phyloP scores from a whole-genome alignment of 2,797 vertebrate genomes.

The Rhadinocentrus ornatus region DNA sequence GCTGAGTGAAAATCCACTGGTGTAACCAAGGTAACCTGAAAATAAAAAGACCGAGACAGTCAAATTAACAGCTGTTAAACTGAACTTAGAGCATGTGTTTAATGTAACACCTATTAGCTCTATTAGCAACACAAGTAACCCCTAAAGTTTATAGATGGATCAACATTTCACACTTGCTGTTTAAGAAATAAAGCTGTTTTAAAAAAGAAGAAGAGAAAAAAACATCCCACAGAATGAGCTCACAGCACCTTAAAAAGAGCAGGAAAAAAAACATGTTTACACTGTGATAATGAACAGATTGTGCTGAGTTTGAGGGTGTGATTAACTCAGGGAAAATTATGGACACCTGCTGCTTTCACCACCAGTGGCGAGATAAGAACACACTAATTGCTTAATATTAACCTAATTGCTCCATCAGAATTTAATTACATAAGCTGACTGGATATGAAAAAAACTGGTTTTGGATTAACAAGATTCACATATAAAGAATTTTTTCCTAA shows the following conservation, averaged over 20 bases:
- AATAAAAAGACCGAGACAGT: slow-evolving; percentile 32
- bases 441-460: slow-evolving; percentile 21
- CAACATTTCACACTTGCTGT: neutral
- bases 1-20: slow-evolving; percentile 97
- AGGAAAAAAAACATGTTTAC: slow-evolving; percentile 23
- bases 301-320: neutral
- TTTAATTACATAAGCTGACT: slow-evolving; percentile 19
- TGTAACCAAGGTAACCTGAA: slow-evolving; percentile 95
- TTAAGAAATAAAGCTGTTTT: slow-evolving; percentile 7
- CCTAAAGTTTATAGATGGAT: neutral
- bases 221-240: slow-evolving; percentile 12
- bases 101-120: neutral
- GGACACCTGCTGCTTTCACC: slow-evolving; percentile 40
- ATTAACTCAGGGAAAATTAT: slow-evolving; percentile 17
- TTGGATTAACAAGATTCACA: neutral
- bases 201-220: slow-evolving; percentile 2
- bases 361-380: slow-evolving; percentile 34
- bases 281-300: slow-evolving; percentile 22
- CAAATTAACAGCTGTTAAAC: neutral
- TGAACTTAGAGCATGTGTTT: neutral
- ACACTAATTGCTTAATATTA: slow-evolving; percentile 44
- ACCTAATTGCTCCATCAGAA: slow-evolving; percentile 16
- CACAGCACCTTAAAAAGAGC: neutral
- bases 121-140: slow-evolving; percentile 17
- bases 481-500: neutral